phyloP scores from a whole-genome alignment of 2,888 invertebrate genomes.

The Callyntrura sp. region DNA sequence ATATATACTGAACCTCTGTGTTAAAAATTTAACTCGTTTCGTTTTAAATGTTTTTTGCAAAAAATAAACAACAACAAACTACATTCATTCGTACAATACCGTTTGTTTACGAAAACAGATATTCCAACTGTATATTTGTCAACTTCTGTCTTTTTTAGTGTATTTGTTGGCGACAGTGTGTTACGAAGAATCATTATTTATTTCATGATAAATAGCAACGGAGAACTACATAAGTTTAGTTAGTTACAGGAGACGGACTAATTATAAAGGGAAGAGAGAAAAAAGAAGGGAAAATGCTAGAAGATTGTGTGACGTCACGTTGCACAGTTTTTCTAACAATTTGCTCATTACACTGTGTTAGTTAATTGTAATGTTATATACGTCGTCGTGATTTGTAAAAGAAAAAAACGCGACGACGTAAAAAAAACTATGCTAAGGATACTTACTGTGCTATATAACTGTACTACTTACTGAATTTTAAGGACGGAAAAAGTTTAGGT shows the following conservation, averaged over 20 bases:
- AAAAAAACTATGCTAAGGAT: background rate
- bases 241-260: slow-evolving; percentile 8
- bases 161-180: background rate
- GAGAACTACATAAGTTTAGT: background rate
- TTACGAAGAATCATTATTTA: background rate
- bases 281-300: slow-evolving; percentile 30
- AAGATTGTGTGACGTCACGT: slow-evolving; percentile 70
- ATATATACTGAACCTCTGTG: too few relatives aligned
- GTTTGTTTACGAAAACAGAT: background rate
- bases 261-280: slow-evolving; percentile 16
- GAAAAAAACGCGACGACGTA: background rate
- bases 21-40: background rate
- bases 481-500: background rate
- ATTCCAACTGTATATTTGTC: background rate
- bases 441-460: slow-evolving; percentile 36
- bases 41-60: background rate
- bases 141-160: background rate
- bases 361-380: slow-evolving; percentile 35
- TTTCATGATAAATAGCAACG: background rate
- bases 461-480: slow-evolving; percentile 10
- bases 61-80: background rate
- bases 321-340: slow-evolving; percentile 80
- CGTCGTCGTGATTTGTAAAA: slow-evolving; percentile 36
- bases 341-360: slow-evolving; percentile 82
- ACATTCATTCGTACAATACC: background rate